Evolutionary conservation across 2,797 vertebrate genomes (phyloP).

Genomic region (Acanthurus lineatus): DNA sequence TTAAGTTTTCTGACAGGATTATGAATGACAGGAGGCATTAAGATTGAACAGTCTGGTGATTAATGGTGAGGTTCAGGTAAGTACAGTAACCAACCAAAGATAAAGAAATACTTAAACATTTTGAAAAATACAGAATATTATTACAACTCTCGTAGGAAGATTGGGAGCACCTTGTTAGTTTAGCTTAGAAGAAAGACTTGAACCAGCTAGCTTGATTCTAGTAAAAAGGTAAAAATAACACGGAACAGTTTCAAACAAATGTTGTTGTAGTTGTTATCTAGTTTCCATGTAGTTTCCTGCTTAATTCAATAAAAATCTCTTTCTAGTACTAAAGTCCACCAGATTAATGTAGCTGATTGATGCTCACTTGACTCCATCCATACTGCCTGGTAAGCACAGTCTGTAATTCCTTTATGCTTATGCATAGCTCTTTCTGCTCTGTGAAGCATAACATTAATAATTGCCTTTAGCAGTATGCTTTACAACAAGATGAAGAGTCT

Average conservation of each 20-base stretch:
- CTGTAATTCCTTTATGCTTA: constrained; percentile 46
- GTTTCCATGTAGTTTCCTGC: neutral
- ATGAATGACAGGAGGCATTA: neutral
- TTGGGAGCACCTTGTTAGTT: no score
- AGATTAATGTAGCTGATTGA: constrained; percentile 24
- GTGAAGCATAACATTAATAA: constrained; percentile 44
- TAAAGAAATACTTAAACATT: neutral
- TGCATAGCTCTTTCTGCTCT: constrained; percentile 49
- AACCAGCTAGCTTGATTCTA: no score
- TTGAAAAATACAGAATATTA: no score
- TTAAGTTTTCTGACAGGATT: neutral
- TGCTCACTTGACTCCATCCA: constrained; percentile 24
- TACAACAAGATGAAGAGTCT: constrained; percentile 37
- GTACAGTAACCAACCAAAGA: neutral
- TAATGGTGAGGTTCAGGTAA: neutral
- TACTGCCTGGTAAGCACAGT: constrained; percentile 25
- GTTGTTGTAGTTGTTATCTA: neutral
- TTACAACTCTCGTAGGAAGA: no score
- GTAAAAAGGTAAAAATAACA: no score
- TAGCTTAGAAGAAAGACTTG: no score
- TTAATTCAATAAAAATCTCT: constrained; percentile 4
- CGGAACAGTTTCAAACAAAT: no score
- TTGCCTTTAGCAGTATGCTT: constrained; percentile 25
- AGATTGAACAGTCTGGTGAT: neutral
- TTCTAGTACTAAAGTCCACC: neutral